Base-by-base conservation (phyloP, 2,113 vertebrate species). In the Dipodomys ordii region DNA sequence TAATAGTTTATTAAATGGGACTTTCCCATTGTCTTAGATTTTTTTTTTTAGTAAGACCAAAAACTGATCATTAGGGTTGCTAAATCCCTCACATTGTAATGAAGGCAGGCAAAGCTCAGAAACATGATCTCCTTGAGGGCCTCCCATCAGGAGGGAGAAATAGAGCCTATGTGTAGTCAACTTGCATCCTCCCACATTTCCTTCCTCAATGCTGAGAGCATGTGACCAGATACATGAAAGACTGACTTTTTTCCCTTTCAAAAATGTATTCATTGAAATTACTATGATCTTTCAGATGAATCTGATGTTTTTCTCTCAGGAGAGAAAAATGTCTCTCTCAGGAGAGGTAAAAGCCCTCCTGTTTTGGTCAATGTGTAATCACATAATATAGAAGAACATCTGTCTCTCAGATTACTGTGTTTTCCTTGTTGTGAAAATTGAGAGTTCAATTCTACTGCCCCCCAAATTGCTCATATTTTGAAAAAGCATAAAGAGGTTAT, bases 11-110 rank as follows among this genome's bases (percentile, higher is more conserved):
- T 92, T 91, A 87, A 95, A 57, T 89, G 79, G 92, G 53, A 90
- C 11, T 94, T 88, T 90, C 72, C 60, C 46, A 62, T 95, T 93
- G 90, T 92, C 78, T 93, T 28, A 62, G 84, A 87, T 93, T 94
- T 92, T 60, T 35, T 90, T 93, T 94, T 93, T 60, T 44, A n/a
- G 72, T 71, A 73, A 94, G 35, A 68, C 74, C 65, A 82, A 90
- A 94, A 82, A 68, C 30, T 78, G 80, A 96, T 39, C 81, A 73
- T 15, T 65, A 88, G 68, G 91, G 44, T 57, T 78, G 16, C 49
- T 87, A 81, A 82, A 79, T 76, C 80, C 13, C 4, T 95, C 68
- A 87, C 8, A 20, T 88, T 90, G 35, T 57, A 44, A 84, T 49
- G 23, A 94, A 78, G 65, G 44, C 44, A 88, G 68, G 27, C 49